Evolutionary conservation across 2,888 invertebrate genomes (phyloP), one percentile per base, ranked within the genome.

Genomic region (Ochropacha duplaris): DNA sequence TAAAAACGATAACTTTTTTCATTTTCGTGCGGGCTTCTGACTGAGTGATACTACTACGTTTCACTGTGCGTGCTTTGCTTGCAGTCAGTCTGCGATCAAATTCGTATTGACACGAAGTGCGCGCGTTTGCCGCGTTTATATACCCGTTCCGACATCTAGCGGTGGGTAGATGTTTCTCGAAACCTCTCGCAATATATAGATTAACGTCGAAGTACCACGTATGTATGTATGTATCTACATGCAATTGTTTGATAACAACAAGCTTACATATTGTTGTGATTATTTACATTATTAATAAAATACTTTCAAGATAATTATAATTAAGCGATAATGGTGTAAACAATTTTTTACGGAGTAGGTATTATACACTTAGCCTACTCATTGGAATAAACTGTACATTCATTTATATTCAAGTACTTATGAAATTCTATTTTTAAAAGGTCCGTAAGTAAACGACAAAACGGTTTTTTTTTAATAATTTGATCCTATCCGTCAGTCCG

Each of bases 121-220:
- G 62, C 62, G 60, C 60, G 60, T 31, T 54, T 34, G 54, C 34
- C 14, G 26, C 2, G 59, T 68, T 81, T 84, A 76, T 83, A 85
- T 81, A 80, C 58, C 8, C 44, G 12, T 6, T 22, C 66, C 60
- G 84, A 75, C 85, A 84, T 83, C 86, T 86, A 80, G 79, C 66
- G 78, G 58, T 59, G 59, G 72, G 75, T 78, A 72, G 84, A 81
- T 49, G n/a, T 22, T 82, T 83, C 85, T 76, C 56, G 80, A 82
- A 73, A 22, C 26, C 64, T 57, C 63, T 57, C 58, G 39, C 31
- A 31, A 26, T 69, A 22, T 22, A n/a, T 14, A 57, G 60, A 55
- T 22, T 16, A 57, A n/a, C 19, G 22, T 55, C 36, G 39, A 39
- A n/a, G 44, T 12, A 52, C 66, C 67, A 69, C 69, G 65, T 4